phyloP scores from a whole-genome alignment of 2,888 invertebrate species.

The Suillia variegata region DNA sequence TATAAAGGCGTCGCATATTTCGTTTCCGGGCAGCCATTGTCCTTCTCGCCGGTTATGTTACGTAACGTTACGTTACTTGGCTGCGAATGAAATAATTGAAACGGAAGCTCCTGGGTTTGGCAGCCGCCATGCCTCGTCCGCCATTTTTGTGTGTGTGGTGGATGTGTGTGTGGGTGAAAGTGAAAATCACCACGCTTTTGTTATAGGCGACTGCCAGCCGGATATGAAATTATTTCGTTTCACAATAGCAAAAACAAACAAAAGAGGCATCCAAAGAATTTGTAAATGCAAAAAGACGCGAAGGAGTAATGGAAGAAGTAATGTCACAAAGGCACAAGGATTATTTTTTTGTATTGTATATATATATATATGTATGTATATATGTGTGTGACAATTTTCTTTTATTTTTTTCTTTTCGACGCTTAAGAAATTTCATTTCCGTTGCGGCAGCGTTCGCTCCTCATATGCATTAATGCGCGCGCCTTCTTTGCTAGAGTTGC shows the following conservation, averaged over 20 bases:
- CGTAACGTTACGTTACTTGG: too few relatives aligned
- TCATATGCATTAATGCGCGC: too few relatives aligned
- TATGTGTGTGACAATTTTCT: not conserved
- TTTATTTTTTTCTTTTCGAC: constrained; percentile 25
- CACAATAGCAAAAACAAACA: constrained; percentile 44
- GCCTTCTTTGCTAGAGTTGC: too few relatives aligned
- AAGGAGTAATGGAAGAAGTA: constrained; percentile 16
- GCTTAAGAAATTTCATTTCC: constrained; percentile 50
- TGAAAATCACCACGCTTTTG: constrained; percentile 14
- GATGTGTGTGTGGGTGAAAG: not conserved
- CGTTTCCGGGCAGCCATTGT: constrained; percentile 29
- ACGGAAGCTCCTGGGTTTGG: constrained; percentile 53
- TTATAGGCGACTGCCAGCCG: constrained; percentile 19
- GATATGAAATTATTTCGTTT: constrained; percentile 51
- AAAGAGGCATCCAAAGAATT: constrained; percentile 24
- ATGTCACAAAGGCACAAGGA: constrained; percentile 10
- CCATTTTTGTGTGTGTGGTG: too few relatives aligned
- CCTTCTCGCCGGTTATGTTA: too few relatives aligned
- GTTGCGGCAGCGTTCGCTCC: constrained; percentile 44
- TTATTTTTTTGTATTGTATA: too few relatives aligned
- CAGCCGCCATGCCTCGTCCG: constrained; percentile 31
- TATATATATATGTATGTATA: too few relatives aligned
- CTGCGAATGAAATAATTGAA: constrained; percentile 45
- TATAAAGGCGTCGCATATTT: constrained; percentile 32
- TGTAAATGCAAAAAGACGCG: not conserved